phyloP scores from a whole-genome alignment of 2,888 invertebrate genomes.

The Chrysina gloriosa region DNA sequence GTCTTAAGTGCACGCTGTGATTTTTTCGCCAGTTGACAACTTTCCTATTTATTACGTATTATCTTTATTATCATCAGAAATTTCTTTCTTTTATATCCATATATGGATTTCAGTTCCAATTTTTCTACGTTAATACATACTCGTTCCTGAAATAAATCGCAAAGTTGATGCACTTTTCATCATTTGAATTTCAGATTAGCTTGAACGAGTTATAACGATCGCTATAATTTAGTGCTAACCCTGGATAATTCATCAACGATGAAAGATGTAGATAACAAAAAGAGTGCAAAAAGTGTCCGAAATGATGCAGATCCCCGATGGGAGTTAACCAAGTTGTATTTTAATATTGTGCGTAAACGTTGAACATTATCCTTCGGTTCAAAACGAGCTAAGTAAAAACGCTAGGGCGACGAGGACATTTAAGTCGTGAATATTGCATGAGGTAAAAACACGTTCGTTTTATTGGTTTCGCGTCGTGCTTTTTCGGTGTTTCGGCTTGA shows the following conservation, averaged over 20 bases:
- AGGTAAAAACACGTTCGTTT: slow-evolving; percentile 11
- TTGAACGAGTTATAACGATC: slow-evolving; percentile 17
- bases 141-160: background rate
- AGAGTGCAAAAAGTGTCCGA: background rate
- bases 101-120: too few relatives aligned
- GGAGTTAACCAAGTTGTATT: background rate
- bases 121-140: background rate
- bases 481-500: slow-evolving; percentile 9
- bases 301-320: background rate
- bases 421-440: slow-evolving; percentile 31
- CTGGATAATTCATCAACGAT: slow-evolving; percentile 9
- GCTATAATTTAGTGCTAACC: slow-evolving; percentile 25
- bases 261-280: background rate
- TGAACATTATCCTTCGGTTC: slow-evolving; percentile 14
- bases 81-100: too few relatives aligned
- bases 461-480: slow-evolving; percentile 16
- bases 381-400: slow-evolving; percentile 9
- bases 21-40: too few relatives aligned
- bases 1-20: too few relatives aligned
- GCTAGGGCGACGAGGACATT: slow-evolving; percentile 14
- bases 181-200: slow-evolving; percentile 27
- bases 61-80: too few relatives aligned
- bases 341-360: slow-evolving; percentile 25
- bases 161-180: background rate
- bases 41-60: too few relatives aligned